A percentile compares a stretch with the other conserved stretches of the same genome.
Evolutionary conservation across 2,113 vertebrate genomes (phyloP).

Genomic region (Heterochromis multidens): DNA sequence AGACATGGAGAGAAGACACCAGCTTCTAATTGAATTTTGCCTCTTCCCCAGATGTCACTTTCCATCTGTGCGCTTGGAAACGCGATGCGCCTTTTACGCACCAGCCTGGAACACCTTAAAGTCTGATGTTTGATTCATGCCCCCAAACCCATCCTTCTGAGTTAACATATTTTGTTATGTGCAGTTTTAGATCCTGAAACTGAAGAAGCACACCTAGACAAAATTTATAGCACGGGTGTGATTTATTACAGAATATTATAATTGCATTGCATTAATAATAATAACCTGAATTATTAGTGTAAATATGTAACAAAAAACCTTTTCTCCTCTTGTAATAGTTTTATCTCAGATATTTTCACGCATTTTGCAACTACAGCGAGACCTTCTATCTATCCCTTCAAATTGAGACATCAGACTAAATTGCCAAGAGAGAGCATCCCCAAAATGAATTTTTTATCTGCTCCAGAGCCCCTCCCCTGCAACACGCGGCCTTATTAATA

Average conservation of each 20-base stretch:
- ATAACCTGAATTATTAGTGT: neutral
- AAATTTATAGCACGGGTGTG: rapidly evolving
- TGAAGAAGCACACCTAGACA: neutral
- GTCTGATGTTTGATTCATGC: neutral
- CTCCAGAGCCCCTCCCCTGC: constrained; percentile 56
- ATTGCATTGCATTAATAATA: neutral
- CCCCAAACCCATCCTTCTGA: neutral
- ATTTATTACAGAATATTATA: neutral
- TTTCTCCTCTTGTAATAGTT: neutral
- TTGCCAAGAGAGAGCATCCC: constrained; percentile 51
- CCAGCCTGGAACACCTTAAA: constrained; percentile 8
- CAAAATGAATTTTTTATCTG: constrained; percentile 55
- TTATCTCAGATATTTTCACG: neutral
- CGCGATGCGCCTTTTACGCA: constrained; percentile 57
- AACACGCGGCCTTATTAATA: constrained; percentile 70
- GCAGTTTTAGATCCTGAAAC: neutral
- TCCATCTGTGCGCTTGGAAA: constrained; percentile 89
- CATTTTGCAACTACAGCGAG: neutral
- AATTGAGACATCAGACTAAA: constrained; percentile 74
- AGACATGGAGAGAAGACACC: constrained; percentile 75
- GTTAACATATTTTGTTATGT: neutral
- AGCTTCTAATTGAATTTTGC: constrained; percentile 84
- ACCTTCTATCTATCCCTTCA: constrained; percentile 8
- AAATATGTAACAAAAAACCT: neutral
- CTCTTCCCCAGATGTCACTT: constrained; percentile 90